Percentiles rank a stretch among this genome's conserved stretches.
Conservation (phyloP, 2,113 vertebrate species). For the Ptychochromis oligacanthus region DNA sequence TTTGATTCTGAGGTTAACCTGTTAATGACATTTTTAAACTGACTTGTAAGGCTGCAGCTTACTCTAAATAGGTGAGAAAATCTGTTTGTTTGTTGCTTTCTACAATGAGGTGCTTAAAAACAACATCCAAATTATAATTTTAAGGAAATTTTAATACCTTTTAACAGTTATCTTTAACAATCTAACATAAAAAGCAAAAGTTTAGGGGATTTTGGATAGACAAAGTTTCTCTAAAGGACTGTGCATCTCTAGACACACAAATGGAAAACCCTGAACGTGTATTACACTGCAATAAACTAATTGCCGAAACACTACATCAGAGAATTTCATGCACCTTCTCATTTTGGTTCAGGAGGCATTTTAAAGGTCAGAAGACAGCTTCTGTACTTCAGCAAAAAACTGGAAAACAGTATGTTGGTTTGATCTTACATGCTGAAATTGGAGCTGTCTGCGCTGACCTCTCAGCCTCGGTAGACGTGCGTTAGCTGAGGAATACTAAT, state of each 20-base stretch:
- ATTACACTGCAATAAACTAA: neutral
- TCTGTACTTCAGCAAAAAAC: conserved; percentile 23
- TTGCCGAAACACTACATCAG: neutral
- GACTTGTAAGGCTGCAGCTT: neutral
- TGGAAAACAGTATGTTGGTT: conserved; percentile 13
- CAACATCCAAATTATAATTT: neutral
- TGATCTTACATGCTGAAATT: neutral
- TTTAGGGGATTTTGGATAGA: neutral
- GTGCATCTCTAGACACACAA: neutral
- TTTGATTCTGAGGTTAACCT: no score
- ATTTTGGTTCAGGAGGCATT: conserved; percentile 20
- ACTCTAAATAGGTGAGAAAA: neutral
- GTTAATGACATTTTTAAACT: neutral
- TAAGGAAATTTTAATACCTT: neutral
- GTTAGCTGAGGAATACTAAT: conserved; percentile 43
- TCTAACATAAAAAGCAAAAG: neutral
- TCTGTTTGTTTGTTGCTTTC: neutral
- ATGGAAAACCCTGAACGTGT: neutral
- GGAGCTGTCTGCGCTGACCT: conserved; percentile 36
- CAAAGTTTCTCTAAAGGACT: neutral
- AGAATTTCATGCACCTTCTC: neutral
- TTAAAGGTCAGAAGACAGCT: conserved; percentile 30
- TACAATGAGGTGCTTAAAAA: neutral
- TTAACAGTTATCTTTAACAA: neutral
- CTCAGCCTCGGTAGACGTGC: conserved; percentile 2